A percentile compares a stretch with the other conserved stretches of the same genome.
Conservation (phyloP, 2,113 vertebrate genomes). For the Bubalus kerabau region DNA sequence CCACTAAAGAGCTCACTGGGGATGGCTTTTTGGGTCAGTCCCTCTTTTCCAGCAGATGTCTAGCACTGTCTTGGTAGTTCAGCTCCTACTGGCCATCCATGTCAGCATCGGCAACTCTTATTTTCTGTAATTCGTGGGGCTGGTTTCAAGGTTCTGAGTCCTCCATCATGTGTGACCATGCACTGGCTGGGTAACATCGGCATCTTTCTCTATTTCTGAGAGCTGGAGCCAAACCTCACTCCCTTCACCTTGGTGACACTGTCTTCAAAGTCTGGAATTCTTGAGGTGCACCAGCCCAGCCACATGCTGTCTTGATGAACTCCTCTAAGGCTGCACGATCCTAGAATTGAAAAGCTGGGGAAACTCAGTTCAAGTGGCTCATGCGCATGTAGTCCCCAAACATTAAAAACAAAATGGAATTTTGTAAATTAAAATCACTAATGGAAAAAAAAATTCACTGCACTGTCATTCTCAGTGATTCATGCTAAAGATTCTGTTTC, state of each 20-base stretch:
- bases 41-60: not conserved
- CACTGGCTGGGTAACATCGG: not conserved
- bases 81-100: not conserved
- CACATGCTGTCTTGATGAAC: not conserved
- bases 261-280: not conserved
- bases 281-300: not conserved
- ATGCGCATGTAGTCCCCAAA: no score
- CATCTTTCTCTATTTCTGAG: not conserved
- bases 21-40: not conserved
- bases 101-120: not conserved
- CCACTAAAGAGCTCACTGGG: constrained; percentile 17
- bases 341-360: not conserved
- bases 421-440: not conserved
- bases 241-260: not conserved
- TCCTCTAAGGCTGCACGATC: not conserved
- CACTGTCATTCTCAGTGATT: not conserved
- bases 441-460: not conserved
- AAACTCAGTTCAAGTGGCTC: not conserved
- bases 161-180: fast-evolving
- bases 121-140: not conserved
- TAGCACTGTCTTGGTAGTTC: no score
- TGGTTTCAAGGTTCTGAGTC: not conserved
- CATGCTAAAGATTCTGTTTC: not conserved
- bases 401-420: not conserved
- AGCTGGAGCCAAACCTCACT: constrained; percentile 15